These are phyloP conservation scores for Mionectes macconnelli DNA, from an alignment of 2,113 vertebrate species.

Conservation along the genomic window DNA sequence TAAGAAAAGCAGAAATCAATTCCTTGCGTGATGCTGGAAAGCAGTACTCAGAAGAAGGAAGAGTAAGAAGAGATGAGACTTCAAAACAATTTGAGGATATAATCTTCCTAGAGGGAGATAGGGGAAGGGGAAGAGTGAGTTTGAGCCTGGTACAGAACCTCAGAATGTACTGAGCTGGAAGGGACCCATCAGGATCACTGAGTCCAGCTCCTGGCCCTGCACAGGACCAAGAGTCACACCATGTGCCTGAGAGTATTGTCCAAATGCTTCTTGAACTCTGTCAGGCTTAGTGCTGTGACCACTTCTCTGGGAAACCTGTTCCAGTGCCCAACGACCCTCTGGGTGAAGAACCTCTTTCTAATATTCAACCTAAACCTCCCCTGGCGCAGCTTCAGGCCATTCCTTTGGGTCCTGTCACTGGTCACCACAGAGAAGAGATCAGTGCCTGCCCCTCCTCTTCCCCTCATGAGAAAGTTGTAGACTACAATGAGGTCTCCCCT, in stretches of 20 bases:
- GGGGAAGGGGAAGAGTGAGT: background rate
- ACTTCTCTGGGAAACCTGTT: background rate
- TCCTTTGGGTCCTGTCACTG: accelerated
- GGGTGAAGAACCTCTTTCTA: background rate
- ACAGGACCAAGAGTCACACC: background rate
- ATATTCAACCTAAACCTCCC: background rate
- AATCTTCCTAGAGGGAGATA: background rate
- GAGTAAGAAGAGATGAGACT: background rate
- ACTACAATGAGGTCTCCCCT: background rate
- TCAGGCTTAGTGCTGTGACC: background rate
- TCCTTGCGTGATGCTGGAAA: background rate
- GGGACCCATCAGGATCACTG: background rate
- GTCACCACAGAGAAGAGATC: background rate
- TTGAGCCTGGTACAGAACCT: background rate
- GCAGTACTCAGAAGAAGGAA: background rate
- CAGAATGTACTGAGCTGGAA: background rate
- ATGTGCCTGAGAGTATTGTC: background rate
- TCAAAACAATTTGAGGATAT: background rate
- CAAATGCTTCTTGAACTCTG: background rate
- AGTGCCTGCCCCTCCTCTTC: background rate
- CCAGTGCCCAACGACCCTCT: accelerated
- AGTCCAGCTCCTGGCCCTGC: background rate
- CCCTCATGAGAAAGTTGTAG: accelerated
- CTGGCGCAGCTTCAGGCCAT: background rate
- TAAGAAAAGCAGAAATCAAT: background rate